Evolutionary conservation across 2,797 vertebrate species (phyloP).

Genomic region (Falco biarmicus): DNA sequence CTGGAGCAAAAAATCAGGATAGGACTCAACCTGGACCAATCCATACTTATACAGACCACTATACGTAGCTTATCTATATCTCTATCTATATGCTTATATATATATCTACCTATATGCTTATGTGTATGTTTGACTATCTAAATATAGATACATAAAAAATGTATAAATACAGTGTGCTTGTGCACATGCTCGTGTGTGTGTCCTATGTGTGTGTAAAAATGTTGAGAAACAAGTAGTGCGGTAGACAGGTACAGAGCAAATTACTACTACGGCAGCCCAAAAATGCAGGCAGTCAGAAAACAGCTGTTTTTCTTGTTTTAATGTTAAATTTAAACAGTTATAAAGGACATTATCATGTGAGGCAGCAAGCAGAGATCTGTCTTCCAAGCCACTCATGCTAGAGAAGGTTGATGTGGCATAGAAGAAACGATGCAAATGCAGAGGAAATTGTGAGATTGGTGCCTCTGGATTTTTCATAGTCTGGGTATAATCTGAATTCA

Average conservation of each 20-base stretch:
- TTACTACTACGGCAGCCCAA: neutral
- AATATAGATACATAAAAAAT: neutral
- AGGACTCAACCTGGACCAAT: neutral
- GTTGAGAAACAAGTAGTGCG: neutral
- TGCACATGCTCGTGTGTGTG: neutral
- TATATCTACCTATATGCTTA: neutral
- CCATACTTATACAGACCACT: neutral
- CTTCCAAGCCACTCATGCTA: neutral
- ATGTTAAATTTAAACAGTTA: neutral
- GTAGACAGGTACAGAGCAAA: neutral
- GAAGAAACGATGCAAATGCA: neutral
- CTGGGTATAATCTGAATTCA: neutral
- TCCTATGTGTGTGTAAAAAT: neutral
- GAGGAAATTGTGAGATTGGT: neutral
- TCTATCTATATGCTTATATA: neutral
- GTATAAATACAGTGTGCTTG: neutral
- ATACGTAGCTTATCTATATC: neutral
- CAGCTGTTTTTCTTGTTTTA: neutral
- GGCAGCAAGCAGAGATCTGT: neutral
- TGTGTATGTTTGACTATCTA: neutral
- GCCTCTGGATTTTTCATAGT: neutral
- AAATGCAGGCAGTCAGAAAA: neutral
- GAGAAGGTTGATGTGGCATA: neutral
- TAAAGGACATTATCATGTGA: neutral
- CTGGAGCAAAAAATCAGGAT: neutral